A percentile compares a stretch with the other conserved stretches of the same genome.
Evolutionary conservation across 1,140 invertebrate genomes (phyloP).

Genomic region (Trialeurodes vaporariorum): DNA sequence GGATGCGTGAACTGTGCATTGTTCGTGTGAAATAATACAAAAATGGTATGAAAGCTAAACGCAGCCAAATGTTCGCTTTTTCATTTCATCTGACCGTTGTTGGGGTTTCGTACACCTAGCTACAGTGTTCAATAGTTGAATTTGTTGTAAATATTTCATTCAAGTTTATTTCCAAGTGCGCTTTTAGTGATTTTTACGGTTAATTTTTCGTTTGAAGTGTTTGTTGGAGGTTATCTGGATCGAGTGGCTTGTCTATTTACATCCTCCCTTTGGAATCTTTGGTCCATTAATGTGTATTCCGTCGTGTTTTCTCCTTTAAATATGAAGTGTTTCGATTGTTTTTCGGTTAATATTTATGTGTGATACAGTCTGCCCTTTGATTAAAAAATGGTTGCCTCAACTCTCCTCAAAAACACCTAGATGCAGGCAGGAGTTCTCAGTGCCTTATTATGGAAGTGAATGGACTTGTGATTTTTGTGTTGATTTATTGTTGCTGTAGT

Average conservation of each 20-base stretch:
- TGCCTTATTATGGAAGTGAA: not conserved
- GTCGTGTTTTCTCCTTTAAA: no score
- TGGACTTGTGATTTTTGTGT: not conserved
- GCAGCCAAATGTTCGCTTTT: not conserved
- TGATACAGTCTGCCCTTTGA: no score
- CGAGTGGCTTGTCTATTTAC: no score
- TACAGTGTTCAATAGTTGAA: no score
- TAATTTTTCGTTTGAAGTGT: not conserved
- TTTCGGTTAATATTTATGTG: no score
- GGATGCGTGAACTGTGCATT: not conserved
- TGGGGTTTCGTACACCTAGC: not conserved
- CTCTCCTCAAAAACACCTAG: not conserved
- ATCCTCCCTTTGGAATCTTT: no score
- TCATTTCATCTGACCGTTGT: not conserved
- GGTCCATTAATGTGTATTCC: no score
- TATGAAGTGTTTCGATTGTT: no score
- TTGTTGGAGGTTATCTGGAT: not conserved
- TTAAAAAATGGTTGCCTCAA: not conserved
- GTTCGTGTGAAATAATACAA: not conserved
- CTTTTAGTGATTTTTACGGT: no score
- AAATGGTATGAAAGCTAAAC: not conserved
- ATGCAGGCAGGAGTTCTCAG: not conserved
- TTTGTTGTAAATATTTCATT: no score
- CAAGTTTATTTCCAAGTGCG: no score
- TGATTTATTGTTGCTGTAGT: not conserved